Evolutionary conservation across 1,140 invertebrate genomes (phyloP).

Genomic region (Forficula auricularia): DNA sequence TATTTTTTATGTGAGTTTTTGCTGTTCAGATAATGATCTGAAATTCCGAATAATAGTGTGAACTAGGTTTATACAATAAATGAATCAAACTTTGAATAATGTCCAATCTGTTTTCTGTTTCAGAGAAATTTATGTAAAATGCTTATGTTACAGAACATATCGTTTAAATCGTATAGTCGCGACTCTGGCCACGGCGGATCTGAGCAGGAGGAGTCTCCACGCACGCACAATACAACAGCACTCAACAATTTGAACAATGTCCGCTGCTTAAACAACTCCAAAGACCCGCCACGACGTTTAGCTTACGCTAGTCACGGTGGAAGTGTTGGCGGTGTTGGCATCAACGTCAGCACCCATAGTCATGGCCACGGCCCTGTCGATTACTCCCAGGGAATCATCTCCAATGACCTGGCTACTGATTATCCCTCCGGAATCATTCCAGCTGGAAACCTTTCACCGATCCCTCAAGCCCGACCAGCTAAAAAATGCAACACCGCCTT

Average conservation of each 20-base stretch:
- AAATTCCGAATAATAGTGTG: too few species aligned
- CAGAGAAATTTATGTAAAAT: slow-evolving; percentile 12
- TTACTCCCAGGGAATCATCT: background rate
- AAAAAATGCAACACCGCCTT: slow-evolving; percentile 16
- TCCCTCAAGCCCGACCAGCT: slow-evolving; percentile 1
- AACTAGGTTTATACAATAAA: too few species aligned
- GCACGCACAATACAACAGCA: slow-evolving; percentile 32
- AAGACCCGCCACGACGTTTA: slow-evolving; percentile 21
- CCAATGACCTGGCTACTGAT: slow-evolving; percentile 2
- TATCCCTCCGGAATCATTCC: slow-evolving; percentile 5
- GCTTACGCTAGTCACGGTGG: slow-evolving; percentile 15
- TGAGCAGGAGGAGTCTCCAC: slow-evolving; percentile 42
- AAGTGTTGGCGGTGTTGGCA: slow-evolving; percentile 15
- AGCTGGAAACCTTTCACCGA: background rate
- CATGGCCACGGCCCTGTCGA: slow-evolving; percentile 16
- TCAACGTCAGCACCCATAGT: slow-evolving; percentile 13
- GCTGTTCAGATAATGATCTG: too few species aligned
- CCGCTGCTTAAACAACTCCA: slow-evolving; percentile 19
- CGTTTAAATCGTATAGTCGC: slow-evolving; percentile 48
- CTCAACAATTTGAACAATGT: slow-evolving; percentile 19
- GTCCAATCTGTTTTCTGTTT: too few species aligned
- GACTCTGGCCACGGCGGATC: slow-evolving; percentile 43
- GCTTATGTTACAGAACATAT: slow-evolving; percentile 40
- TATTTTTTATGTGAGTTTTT: too few species aligned
- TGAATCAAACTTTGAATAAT: too few species aligned